A percentile compares a stretch with the other conserved stretches of the same genome.
These are phyloP conservation scores for Myiotriccus ornatus DNA, from an alignment of 2,797 vertebrate genomes.

Conservation along the genomic window DNA sequence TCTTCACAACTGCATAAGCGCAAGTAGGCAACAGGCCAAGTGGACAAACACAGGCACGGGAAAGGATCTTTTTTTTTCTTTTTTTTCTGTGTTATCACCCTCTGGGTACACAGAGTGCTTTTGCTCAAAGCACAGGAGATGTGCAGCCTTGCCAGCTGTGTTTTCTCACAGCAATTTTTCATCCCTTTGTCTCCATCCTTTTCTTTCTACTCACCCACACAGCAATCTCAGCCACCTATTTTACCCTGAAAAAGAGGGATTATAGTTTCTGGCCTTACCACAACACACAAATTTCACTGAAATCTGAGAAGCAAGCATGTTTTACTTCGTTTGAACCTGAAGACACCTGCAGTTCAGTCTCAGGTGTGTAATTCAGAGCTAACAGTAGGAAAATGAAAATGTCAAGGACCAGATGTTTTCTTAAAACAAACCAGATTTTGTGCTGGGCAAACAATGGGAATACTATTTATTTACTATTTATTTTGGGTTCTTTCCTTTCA, in stretches of 20 bases:
- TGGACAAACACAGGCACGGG: not conserved
- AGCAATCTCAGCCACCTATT: not conserved
- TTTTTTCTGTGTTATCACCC: not conserved
- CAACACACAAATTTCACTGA: not conserved
- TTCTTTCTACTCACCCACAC: not conserved
- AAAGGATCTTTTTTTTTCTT: not conserved
- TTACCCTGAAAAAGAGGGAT: not conserved
- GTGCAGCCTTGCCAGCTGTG: not conserved
- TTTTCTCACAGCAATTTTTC: not conserved
- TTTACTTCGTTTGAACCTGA: not conserved
- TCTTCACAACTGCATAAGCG: not conserved
- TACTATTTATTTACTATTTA: not conserved
- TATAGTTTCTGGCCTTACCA: not conserved
- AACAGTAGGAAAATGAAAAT: not conserved
- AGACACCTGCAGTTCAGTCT: slow-evolving; percentile 1
- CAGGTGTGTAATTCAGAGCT: not conserved
- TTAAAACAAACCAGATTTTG: not conserved
- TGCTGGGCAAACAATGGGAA: not conserved
- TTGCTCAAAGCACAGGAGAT: not conserved
- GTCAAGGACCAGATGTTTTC: not conserved
- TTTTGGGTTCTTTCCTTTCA: not conserved
- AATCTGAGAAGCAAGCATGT: slow-evolving; percentile 23
- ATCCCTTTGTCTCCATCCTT: not conserved
- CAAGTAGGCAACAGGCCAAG: not conserved
- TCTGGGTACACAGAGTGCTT: not conserved